Conservation (phyloP, 2,113 vertebrate species). For the Struthidea cinerea region DNA sequence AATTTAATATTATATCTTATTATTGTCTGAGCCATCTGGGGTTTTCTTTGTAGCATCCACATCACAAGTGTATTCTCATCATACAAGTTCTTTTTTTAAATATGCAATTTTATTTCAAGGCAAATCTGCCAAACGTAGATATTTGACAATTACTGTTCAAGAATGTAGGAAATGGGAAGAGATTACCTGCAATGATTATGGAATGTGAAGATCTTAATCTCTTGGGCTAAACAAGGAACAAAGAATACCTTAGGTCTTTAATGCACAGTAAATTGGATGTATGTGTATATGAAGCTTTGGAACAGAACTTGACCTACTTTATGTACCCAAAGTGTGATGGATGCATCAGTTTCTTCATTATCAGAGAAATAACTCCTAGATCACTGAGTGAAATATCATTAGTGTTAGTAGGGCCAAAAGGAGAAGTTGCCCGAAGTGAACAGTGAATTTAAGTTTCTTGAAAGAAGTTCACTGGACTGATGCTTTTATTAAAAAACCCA, state of each 20-base stretch:
- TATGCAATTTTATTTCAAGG: not conserved
- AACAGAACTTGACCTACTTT: not conserved
- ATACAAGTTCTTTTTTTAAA: not conserved
- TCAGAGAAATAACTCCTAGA: not conserved
- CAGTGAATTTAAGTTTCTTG: not conserved
- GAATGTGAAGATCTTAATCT: not conserved
- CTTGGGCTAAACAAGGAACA: not conserved
- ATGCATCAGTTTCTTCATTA: not conserved
- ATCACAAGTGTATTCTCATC: not conserved
- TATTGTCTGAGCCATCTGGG: not conserved
- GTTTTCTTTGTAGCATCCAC: not conserved
- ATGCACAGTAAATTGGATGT: not conserved
- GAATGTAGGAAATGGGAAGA: not conserved
- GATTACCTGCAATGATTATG: not conserved
- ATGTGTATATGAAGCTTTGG: not conserved
- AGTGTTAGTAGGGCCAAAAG: not conserved
- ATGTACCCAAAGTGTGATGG: not conserved
- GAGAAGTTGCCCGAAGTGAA: not conserved
- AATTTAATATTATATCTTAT: not conserved
- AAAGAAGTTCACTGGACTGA: not conserved
- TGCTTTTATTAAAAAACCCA: not conserved
- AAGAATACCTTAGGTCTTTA: not conserved
- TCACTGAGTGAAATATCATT: not conserved
- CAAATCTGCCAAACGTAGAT: not conserved
- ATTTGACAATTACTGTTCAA: not conserved